Evolutionary conservation across 2,797 vertebrate species (phyloP).

Genomic region (Hippoglossus hippoglossus): DNA sequence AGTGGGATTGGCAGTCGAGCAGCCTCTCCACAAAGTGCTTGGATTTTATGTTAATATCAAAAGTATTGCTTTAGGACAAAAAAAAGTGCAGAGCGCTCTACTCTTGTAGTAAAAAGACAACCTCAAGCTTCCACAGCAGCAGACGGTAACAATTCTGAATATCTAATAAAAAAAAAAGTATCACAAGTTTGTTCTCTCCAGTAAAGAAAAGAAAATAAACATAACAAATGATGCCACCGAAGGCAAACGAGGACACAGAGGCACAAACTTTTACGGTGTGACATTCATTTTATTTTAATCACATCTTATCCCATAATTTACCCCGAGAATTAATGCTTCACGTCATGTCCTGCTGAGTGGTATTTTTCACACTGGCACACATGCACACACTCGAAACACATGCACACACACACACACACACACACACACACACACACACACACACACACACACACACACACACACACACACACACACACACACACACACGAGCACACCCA

Average conservation of each 20-base stretch:
- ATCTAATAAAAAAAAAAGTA: not conserved
- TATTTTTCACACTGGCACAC: constrained; percentile 15
- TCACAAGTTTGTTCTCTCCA: not conserved
- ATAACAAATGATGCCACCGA: not conserved
- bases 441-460: not conserved
- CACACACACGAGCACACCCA: constrained; percentile 4
- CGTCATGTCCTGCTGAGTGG: constrained; percentile 3
- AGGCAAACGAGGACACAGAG: constrained; percentile 7
- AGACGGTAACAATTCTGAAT: constrained; percentile 15
- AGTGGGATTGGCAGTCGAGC: not conserved
- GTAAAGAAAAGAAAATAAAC: not conserved
- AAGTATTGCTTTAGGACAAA: too few relatives aligned
- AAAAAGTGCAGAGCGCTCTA: too few relatives aligned
- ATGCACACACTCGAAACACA: not conserved
- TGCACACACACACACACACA: not conserved
- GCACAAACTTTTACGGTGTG: constrained; percentile 7
- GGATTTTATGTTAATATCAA: too few relatives aligned
- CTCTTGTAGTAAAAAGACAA: too few relatives aligned
- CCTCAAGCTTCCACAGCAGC: not conserved
- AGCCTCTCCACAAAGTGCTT: not conserved
- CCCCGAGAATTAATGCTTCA: constrained; percentile 6
- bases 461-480: not conserved
- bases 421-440: too few relatives aligned
- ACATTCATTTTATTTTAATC: constrained; percentile 16
- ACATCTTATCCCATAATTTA: not conserved